Evolutionary conservation across 53 echinoderm and acorn worm genomes (phyloP).

Genomic region (Antedon mediterranea): DNA sequence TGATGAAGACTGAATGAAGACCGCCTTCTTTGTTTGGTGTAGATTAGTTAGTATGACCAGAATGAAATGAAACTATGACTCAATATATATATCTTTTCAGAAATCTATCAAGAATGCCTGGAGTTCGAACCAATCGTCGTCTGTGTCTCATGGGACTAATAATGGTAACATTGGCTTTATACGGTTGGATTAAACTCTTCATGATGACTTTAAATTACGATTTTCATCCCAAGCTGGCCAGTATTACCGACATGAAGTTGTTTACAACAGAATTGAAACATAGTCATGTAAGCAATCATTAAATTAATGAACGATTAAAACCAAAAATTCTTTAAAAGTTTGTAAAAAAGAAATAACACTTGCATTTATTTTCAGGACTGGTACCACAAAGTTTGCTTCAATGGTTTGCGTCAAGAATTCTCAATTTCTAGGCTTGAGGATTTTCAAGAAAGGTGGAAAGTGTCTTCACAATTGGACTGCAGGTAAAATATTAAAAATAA

Average conservation of each 20-base stretch:
- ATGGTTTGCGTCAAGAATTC: conserved; percentile 15
- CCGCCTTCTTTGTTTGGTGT: no score
- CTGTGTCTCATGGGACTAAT: not conserved
- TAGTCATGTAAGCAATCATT: not conserved
- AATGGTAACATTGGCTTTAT: not conserved
- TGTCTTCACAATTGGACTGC: conserved; percentile 37
- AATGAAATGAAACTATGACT: no score
- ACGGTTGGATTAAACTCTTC: not conserved
- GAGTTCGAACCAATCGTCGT: not conserved
- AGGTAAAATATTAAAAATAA: conserved; percentile 11
- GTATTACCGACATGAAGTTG: not conserved
- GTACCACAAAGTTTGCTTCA: conserved; percentile 44
- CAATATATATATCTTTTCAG: no score
- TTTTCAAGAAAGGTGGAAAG: conserved; percentile 39
- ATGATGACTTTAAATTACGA: not conserved
- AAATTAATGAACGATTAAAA: no score
- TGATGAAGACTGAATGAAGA: no score
- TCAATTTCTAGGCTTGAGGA: conserved; percentile 52
- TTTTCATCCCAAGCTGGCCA: not conserved
- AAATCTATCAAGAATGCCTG: not conserved
- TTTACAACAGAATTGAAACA: not conserved
- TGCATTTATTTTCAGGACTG: conserved; percentile 26
- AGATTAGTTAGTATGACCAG: no score
- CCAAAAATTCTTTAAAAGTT: no score
- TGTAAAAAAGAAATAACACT: no score